Percentiles rank a stretch among this genome's conserved stretches.
These are phyloP conservation scores for Malaclemys terrapin DNA, from an alignment of 2,113 vertebrate genomes.

Conservation along the genomic window DNA sequence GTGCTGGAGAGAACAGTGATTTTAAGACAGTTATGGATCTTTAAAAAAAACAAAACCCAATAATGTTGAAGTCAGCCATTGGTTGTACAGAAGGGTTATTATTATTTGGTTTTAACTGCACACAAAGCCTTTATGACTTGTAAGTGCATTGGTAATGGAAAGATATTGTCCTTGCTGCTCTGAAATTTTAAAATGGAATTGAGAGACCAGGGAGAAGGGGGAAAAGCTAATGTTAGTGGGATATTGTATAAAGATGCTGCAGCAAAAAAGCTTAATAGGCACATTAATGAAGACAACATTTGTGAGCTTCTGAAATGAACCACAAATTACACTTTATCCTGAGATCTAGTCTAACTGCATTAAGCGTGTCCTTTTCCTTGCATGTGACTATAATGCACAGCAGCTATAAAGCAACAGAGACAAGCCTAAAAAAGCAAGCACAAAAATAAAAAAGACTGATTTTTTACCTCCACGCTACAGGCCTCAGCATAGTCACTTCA, in stretches of 20 bases:
- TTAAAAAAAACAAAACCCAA: slow-evolving; percentile 18
- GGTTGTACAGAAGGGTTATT: slow-evolving; percentile 48
- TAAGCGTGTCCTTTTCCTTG: background rate
- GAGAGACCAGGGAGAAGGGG: background rate
- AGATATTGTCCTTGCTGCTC: slow-evolving; percentile 26
- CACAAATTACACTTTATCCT: background rate
- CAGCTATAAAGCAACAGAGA: background rate
- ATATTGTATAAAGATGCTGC: background rate
- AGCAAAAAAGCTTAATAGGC: background rate
- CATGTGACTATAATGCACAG: background rate
- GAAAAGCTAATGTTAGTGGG: background rate
- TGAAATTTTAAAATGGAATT: slow-evolving; percentile 50
- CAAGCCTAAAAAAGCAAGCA: slow-evolving; percentile 45
- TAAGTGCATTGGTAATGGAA: slow-evolving; percentile 19
- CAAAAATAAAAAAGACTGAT: background rate
- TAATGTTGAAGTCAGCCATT: slow-evolving; percentile 55
- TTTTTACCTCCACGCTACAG: slow-evolving; percentile 24
- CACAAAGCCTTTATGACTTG: slow-evolving; percentile 54
- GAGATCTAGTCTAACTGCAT: background rate
- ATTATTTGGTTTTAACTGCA: slow-evolving; percentile 62
- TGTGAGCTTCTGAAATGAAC: background rate
- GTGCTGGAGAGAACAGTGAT: slow-evolving; percentile 61
- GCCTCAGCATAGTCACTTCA: slow-evolving; percentile 28
- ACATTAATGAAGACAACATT: background rate
- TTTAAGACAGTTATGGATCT: slow-evolving; percentile 62